Evolutionary conservation across 1,140 invertebrate species (phyloP).

Genomic region (Meteorus sp.): DNA sequence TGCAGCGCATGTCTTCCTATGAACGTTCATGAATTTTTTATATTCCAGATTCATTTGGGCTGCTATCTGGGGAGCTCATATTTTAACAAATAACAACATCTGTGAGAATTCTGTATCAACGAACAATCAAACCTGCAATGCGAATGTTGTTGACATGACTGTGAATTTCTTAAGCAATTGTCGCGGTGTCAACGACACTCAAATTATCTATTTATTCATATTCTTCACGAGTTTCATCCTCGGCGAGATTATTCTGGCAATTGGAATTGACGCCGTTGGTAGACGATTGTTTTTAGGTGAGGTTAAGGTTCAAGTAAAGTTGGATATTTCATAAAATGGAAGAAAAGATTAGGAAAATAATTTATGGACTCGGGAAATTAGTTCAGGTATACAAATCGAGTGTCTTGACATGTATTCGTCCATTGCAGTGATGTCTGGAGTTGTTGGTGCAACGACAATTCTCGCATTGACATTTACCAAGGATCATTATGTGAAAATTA

Average conservation of each 20-base stretch:
- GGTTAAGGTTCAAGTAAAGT: too few relatives aligned
- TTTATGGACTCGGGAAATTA: too few relatives aligned
- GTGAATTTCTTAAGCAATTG: conserved; percentile 35
- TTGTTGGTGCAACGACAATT: conserved; percentile 30
- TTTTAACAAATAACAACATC: too few relatives aligned
- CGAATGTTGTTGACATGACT: conserved; percentile 26
- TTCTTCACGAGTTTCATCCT: conserved; percentile 37
- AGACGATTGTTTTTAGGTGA: conserved; percentile 35
- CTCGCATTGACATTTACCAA: conserved; percentile 29
- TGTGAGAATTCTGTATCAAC: too few relatives aligned
- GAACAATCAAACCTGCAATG: conserved; percentile 28
- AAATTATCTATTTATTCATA: conserved; percentile 30
- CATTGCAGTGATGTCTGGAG: conserved; percentile 36
- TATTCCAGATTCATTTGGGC: conserved; percentile 32
- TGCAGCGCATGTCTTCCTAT: not conserved
- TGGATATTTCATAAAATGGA: too few relatives aligned
- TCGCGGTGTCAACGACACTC: conserved; percentile 29
- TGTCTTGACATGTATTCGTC: not conserved
- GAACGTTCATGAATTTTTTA: not conserved
- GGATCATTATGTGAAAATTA: conserved; percentile 14
- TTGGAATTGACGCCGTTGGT: conserved; percentile 35
- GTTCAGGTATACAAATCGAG: too few relatives aligned
- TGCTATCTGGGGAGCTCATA: conserved; percentile 37
- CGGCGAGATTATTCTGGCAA: conserved; percentile 34
- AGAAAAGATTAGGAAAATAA: too few relatives aligned